Evolutionary conservation across 2,797 vertebrate species (phyloP).

Genomic region (Scarus forsteni): DNA sequence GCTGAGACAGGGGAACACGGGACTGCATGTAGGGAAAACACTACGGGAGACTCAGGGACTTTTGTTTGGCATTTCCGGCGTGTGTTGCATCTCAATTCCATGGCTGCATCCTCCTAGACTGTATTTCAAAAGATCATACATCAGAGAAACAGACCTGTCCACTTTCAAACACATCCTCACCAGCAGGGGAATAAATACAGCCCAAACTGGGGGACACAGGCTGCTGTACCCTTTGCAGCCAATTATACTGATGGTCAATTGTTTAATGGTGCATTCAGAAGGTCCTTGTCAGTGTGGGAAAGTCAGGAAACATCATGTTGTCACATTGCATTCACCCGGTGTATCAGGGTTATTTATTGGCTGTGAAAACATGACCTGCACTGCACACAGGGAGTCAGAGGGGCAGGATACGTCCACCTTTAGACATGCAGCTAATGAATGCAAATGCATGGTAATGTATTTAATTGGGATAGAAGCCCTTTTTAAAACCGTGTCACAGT

Average conservation of each 20-base stretch:
- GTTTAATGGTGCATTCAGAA: constrained; percentile 50
- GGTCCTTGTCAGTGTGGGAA: constrained; percentile 30
- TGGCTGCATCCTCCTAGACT: constrained; percentile 17
- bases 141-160: constrained; percentile 20
- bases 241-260: constrained; percentile 31
- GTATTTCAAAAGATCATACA: constrained; percentile 15
- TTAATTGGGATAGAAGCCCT: not conserved
- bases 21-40: constrained; percentile 37
- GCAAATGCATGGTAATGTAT: not conserved
- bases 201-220: constrained; percentile 13
- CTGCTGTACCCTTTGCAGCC: constrained; percentile 21
- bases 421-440: not conserved
- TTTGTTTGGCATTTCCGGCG: constrained; percentile 25
- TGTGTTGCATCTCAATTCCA: constrained; percentile 36
- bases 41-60: constrained; percentile 34
- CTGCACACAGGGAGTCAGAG: not conserved
- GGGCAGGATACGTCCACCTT: not conserved
- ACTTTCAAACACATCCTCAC: not conserved
- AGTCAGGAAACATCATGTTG: constrained; percentile 22
- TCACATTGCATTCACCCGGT: not conserved
- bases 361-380: not conserved
- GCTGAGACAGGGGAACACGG: constrained; percentile 45
- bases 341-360: constrained; percentile 2
- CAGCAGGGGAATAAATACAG: not conserved
- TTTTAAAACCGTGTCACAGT: not conserved